Base-by-base conservation (phyloP, 2,888 invertebrate species). In the Luperina nickerlii region DNA sequence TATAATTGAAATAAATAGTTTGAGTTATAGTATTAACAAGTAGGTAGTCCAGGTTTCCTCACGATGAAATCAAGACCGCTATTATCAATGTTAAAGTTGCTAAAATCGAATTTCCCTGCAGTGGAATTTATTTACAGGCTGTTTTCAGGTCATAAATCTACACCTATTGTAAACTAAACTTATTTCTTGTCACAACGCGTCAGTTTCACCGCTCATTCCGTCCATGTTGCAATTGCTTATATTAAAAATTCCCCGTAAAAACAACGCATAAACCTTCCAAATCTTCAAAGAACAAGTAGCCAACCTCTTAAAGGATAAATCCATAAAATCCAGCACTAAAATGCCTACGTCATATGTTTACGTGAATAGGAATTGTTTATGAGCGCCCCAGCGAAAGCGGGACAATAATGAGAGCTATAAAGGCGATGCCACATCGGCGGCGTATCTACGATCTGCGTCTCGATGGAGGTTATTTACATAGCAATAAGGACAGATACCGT, bases 391-490 rank as follows among this genome's bases (percentile, higher is more conserved):
- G 82, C 82, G 75, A 83, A 89, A 87, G 73, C 81, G 79, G 78
- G 90, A 89, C 92, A 91, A 91, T 92, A 93, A 92, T 90, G 92
- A 92, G 90, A 91, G 90, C 92, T 92, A 94, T 96, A 96, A 96
- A 96, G 94, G 87, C 94, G 93, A 94, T 95, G 96, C 96, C 96
- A 94, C 95, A 95, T 93, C 92, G 95, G 94, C 94, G 94, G 92
- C 92, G 92, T 95, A 96, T 96, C 95, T 91, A 86, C 94, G 93
- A 96, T 96, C 96, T 92, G 91, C 90, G 94, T 93, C 94, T 96
- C 94, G 95, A 95, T 95, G 95, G 95, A 95, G 94, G 95, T 95
- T 96, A 96, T 96, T 96, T 96, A 96, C 96, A 96, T 96, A 96
- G 95, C 96, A 96, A 96, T 96, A 96, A 95, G 96, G 91, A 90